phyloP scores from a whole-genome alignment of 2,888 invertebrate genomes.

The Abrostola tripartita region DNA sequence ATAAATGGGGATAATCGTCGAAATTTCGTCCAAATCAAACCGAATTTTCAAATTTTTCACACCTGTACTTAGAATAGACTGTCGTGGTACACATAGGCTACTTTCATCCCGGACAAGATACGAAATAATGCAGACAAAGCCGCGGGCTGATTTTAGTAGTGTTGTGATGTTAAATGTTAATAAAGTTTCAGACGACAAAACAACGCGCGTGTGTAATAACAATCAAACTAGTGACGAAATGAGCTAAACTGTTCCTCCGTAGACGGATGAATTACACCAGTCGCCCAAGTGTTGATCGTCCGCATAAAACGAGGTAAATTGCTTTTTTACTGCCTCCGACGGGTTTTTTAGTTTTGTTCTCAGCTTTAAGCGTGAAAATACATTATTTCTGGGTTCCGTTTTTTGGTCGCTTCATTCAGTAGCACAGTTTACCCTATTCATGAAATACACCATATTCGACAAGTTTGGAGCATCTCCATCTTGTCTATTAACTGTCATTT shows the following conservation, averaged over 20 bases:
- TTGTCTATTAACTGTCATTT: too few relatives aligned
- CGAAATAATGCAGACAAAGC: constrained; percentile 6
- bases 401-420: not conserved
- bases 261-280: constrained; percentile 28
- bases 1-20: too few relatives aligned
- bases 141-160: not conserved
- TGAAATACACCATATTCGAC: constrained; percentile 4
- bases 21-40: too few relatives aligned
- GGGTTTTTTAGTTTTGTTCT: constrained; percentile 8
- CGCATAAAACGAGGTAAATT: constrained; percentile 56
- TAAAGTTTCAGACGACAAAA: constrained; percentile 7
- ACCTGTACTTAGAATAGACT: too few relatives aligned
- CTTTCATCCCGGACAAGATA: too few relatives aligned
- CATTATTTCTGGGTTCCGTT: not conserved
- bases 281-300: constrained; percentile 50
- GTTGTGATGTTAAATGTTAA: not conserved
- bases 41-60: too few relatives aligned
- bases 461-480: constrained; percentile 1
- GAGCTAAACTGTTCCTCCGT: constrained; percentile 14
- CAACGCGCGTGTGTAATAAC: constrained; percentile 8
- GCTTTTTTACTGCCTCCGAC: constrained; percentile 49
- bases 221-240: constrained; percentile 12
- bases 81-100: too few relatives aligned
- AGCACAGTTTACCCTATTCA: not conserved
- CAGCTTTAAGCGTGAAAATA: not conserved